These are phyloP conservation scores for Cervus canadensis DNA, from an alignment of 2,113 vertebrate species.

Conservation along the genomic window DNA sequence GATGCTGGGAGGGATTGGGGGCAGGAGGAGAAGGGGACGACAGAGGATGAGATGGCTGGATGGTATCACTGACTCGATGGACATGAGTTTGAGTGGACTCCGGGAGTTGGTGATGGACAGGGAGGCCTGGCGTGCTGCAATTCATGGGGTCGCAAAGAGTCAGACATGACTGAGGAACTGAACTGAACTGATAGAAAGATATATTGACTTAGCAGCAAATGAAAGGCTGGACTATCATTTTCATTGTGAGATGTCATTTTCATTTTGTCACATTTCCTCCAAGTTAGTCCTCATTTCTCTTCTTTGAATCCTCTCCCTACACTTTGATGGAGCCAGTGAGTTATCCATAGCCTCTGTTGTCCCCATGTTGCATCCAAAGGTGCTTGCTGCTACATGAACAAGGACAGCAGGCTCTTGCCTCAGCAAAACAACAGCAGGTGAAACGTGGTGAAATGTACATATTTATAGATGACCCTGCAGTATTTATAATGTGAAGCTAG, in stretches of 20 bases:
- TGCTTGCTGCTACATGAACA: not conserved
- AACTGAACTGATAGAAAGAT: not conserved
- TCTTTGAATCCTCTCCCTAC: not conserved
- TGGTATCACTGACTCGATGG: too few relatives aligned
- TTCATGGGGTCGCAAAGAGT: not conserved
- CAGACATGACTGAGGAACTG: not conserved
- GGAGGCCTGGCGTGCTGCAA: accelerated
- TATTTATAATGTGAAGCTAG: not conserved
- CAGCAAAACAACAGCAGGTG: constrained; percentile 26
- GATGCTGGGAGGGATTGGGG: too few relatives aligned
- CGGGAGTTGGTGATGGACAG: too few relatives aligned
- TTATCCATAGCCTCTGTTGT: not conserved
- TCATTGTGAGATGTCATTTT: not conserved
- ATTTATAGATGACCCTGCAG: constrained; percentile 38
- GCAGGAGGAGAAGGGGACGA: too few relatives aligned
- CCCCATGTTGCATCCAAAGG: not conserved
- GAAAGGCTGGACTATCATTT: not conserved
- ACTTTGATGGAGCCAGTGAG: not conserved
- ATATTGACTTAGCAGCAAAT: not conserved
- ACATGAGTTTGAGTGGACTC: too few relatives aligned
- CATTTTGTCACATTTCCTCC: not conserved
- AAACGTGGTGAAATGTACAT: not conserved
- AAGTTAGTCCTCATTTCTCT: not conserved
- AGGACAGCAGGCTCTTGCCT: not conserved
- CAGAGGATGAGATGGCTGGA: too few relatives aligned